These are phyloP conservation scores for Standfussiana lucernea DNA, from an alignment of 2,888 invertebrate species.

Conservation along the genomic window DNA sequence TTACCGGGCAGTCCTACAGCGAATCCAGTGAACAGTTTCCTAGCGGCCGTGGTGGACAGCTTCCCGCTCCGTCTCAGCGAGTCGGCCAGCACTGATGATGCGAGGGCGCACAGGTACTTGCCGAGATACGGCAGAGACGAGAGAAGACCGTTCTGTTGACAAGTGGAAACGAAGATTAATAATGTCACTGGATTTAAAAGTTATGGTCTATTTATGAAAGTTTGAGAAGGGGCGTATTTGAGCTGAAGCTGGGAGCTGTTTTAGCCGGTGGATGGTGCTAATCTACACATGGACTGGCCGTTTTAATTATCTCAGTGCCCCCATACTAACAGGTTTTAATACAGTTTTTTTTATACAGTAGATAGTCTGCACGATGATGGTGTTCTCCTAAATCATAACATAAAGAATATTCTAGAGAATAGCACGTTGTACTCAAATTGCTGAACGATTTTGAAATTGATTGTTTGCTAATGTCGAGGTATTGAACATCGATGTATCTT, in stretches of 20 bases:
- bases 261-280: background rate
- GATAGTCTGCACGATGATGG: background rate
- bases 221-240: background rate
- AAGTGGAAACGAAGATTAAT: slow-evolving; percentile 28
- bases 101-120: slow-evolving; percentile 95
- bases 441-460: slow-evolving; percentile 29
- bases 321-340: background rate
- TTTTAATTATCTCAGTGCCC: rapidly evolving
- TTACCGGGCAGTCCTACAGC: slow-evolving; percentile 87
- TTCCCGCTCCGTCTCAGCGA: slow-evolving; percentile 92
- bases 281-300: background rate
- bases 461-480: slow-evolving; percentile 14
- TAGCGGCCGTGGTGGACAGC: slow-evolving; percentile 93
- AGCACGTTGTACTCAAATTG: slow-evolving; percentile 1
- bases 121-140: slow-evolving; percentile 97
- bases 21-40: slow-evolving; percentile 89
- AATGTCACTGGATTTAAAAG: background rate
- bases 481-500: slow-evolving; percentile 9
- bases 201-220: background rate
- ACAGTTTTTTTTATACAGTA: background rate
- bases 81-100: slow-evolving; percentile 94
- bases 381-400: background rate
- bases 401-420: background rate
- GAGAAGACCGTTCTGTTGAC: slow-evolving; percentile 93
- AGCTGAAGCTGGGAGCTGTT: background rate